A percentile compares a stretch with the other conserved stretches of the same genome.
Evolutionary conservation across 2,113 vertebrate species (phyloP).

Genomic region (Aleadryas rufinucha): DNA sequence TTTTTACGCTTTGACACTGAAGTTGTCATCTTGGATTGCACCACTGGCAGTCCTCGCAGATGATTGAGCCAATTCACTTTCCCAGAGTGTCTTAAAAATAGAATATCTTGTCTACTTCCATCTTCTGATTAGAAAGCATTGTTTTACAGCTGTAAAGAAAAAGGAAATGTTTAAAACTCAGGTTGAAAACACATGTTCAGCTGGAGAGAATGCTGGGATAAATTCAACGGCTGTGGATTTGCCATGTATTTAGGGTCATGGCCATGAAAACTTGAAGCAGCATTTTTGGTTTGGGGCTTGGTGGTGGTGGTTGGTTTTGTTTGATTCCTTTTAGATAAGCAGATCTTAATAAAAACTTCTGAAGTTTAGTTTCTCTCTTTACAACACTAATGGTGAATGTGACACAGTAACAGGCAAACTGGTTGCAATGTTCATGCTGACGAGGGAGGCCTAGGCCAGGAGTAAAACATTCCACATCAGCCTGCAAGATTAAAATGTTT

Average conservation of each 20-base stretch:
- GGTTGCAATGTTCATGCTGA: background rate
- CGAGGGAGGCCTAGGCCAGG: background rate
- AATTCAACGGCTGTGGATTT: background rate
- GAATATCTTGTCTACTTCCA: background rate
- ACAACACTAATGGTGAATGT: background rate
- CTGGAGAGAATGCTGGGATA: background rate
- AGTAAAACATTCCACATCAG: constrained; percentile 22
- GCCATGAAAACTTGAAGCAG: background rate
- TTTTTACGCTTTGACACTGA: background rate
- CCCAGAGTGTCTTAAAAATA: background rate
- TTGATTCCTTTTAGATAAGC: background rate
- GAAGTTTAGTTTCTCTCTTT: background rate
- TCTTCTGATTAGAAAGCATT: background rate
- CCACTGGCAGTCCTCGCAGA: background rate
- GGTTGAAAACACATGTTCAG: background rate
- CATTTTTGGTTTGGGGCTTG: background rate
- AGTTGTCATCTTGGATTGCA: background rate
- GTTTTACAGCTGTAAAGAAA: background rate
- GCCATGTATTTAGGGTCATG: background rate
- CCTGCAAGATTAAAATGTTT: background rate
- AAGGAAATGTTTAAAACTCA: background rate
- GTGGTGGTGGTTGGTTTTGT: background rate
- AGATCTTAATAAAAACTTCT: background rate
- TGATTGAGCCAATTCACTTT: background rate
- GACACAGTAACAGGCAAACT: background rate